A percentile compares a stretch with the other conserved stretches of the same genome.
phyloP scores from a whole-genome alignment of 2,113 vertebrate genomes.

The Heterotilapia buettikoferi region DNA sequence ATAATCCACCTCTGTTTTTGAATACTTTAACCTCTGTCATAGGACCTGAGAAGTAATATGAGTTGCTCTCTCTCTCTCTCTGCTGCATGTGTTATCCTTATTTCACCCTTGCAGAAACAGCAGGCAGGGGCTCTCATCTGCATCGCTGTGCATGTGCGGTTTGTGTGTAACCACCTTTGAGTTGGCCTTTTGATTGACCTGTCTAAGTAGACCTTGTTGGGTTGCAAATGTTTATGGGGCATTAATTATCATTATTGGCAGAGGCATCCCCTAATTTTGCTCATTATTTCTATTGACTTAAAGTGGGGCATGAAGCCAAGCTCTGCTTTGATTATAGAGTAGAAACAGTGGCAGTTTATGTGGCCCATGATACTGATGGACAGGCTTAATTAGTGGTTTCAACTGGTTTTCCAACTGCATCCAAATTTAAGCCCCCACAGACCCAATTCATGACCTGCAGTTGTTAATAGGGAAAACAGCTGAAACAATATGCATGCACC shows the following conservation, averaged over 20 bases:
- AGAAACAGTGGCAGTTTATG: slow-evolving; percentile 16
- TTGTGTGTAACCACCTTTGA: not conserved
- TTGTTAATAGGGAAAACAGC: not conserved
- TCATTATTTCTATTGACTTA: slow-evolving; percentile 49
- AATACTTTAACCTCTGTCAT: slow-evolving; percentile 15
- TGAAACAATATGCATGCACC: not conserved
- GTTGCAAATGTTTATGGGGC: slow-evolving; percentile 24
- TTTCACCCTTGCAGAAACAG: not conserved
- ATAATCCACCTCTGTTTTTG: slow-evolving; percentile 20
- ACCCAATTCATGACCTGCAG: not conserved
- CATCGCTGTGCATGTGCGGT: not conserved
- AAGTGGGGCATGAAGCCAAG: slow-evolving; percentile 26
- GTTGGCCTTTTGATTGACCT: not conserved
- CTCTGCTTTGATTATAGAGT: slow-evolving; percentile 42
- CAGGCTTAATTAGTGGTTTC: slow-evolving; percentile 37
- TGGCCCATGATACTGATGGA: slow-evolving; percentile 26
- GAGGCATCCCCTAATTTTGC: slow-evolving; percentile 29
- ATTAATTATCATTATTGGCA: slow-evolving; percentile 45
- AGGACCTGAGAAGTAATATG: not conserved
- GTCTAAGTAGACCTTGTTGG: not conserved
- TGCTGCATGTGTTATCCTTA: not conserved
- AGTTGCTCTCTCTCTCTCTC: not conserved
- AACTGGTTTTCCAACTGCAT: slow-evolving; percentile 15
- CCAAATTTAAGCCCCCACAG: slow-evolving; percentile 12
- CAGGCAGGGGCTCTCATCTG: not conserved